Conservation (phyloP, 1,140 invertebrate genomes). For the Galleria mellonella region DNA sequence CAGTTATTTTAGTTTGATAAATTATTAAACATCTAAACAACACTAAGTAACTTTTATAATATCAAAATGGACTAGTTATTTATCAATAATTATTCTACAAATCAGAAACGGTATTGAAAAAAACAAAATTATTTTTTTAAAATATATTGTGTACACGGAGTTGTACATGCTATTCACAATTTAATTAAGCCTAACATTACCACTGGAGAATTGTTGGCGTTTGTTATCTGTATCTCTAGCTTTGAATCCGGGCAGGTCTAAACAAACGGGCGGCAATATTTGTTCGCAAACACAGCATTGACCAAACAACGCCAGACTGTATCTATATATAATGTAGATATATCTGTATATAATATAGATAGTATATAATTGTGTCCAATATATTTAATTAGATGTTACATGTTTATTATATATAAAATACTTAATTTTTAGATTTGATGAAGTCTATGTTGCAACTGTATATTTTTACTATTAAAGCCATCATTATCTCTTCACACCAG, state of each 20-base stretch:
- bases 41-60: too few species aligned
- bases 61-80: too few species aligned
- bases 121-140: too few species aligned
- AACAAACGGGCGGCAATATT: slow-evolving; percentile 17
- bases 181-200: not conserved
- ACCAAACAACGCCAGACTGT: slow-evolving; percentile 8
- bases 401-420: not conserved
- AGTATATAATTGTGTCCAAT: not conserved
- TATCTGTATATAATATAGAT: not conserved
- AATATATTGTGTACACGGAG: too few species aligned
- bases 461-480: too few species aligned
- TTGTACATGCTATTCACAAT: not conserved
- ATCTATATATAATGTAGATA: not conserved
- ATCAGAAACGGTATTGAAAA: too few species aligned
- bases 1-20: too few species aligned
- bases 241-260: slow-evolving; percentile 14
- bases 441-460: too few species aligned
- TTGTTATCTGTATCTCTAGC: slow-evolving; percentile 4
- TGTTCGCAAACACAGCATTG: slow-evolving; percentile 16
- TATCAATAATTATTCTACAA: too few species aligned
- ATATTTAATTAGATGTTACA: not conserved
- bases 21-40: too few species aligned
- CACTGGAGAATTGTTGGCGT: not conserved
- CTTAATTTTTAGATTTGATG: not conserved
- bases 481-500: too few species aligned